Evolutionary conservation across 1,140 invertebrate genomes (phyloP), one percentile per base, ranked within the genome.

Genomic region (Mizuhopecten yessoensis): DNA sequence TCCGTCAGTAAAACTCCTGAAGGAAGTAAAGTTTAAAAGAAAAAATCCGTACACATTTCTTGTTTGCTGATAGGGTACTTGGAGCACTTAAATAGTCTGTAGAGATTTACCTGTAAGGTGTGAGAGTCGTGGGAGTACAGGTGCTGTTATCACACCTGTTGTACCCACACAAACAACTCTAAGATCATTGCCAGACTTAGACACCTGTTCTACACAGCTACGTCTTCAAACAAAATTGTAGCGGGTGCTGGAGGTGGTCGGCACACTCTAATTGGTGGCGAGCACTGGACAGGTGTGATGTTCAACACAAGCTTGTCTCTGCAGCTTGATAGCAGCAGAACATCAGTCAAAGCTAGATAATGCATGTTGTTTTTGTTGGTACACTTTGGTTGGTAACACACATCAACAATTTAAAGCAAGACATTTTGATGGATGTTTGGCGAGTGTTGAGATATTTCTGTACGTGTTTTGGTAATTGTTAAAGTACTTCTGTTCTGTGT

Each of bases 31-130:
- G 57, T 75, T 75, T 75, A n/a, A 75, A 75, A n/a, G 57, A n/a
- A 75, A 75, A 75, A 75, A 29, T 75, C 23, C 57, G n/a, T 29
- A 75, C 23, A 75, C 57, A 75, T 57, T 57, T 57, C 45, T 57
- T 57, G 45, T 57, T 57, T 57, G 45, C 13, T 57, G 57, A 75
- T 75, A 75, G 57, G 57, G 1, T 75, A 29, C 57, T 75, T 75
- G 0, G 5, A 17, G 57, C 17, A 29, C n/a, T 75, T 75, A 75
- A n/a, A 23, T 29, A 75, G 57, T 29, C 9, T 75, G 57, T 75
- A 75, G 23, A 75, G 57, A 75, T 75, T 75, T 75, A 75, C 57
- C 57, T 75, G 57, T 75, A 75, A 75, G 57, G 57, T 75, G 57
- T 75, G 57, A 75, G 57, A 29, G 11, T 29, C 20, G 45, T 49